phyloP scores from a whole-genome alignment of 53 echinoderm and acorn worm species.

The Astropecten irregularis region DNA sequence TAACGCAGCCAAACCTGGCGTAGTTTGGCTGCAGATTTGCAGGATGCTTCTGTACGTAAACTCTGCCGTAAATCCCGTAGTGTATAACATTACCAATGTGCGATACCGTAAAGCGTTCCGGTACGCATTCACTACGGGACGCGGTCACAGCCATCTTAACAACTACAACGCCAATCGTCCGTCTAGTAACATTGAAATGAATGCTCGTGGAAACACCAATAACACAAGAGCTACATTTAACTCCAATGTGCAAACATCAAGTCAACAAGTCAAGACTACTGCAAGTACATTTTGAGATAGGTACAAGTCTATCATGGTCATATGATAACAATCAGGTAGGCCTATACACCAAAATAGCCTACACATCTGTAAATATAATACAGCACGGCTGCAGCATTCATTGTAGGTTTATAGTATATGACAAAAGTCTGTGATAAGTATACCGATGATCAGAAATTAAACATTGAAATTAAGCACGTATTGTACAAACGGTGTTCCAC shows the following conservation, averaged over 20 bases:
- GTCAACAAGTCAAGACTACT: slow-evolving; percentile 1
- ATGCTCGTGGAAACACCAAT: slow-evolving; percentile 30
- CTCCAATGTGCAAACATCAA: slow-evolving; percentile 34
- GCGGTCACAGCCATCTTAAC: slow-evolving; percentile 25
- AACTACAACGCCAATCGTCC: slow-evolving; percentile 21
- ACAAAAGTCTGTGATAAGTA: too few relatives aligned
- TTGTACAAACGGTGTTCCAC: too few relatives aligned
- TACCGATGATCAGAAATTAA: too few relatives aligned
- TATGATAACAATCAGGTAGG: too few relatives aligned
- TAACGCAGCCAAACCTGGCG: background rate
- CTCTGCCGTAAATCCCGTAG: slow-evolving; percentile 42
- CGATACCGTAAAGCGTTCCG: slow-evolving; percentile 41
- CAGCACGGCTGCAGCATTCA: too few relatives aligned
- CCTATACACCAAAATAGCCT: too few relatives aligned
- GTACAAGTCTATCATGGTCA: too few relatives aligned
- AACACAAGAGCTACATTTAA: slow-evolving; percentile 25
- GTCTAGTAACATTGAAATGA: slow-evolving; percentile 54
- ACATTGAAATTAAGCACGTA: too few relatives aligned
- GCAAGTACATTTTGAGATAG: slow-evolving; percentile 15
- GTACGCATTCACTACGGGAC: slow-evolving; percentile 27
- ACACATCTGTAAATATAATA: too few relatives aligned
- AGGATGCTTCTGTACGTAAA: slow-evolving; percentile 30
- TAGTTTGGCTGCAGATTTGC: slow-evolving; percentile 20
- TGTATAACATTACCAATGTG: slow-evolving; percentile 43
- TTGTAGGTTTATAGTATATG: too few relatives aligned